Percentiles rank a stretch among this genome's conserved stretches.
These are phyloP conservation scores for Myiothlypis chrysogaster DNA, from an alignment of 2,797 vertebrate genomes.

Conservation along the genomic window DNA sequence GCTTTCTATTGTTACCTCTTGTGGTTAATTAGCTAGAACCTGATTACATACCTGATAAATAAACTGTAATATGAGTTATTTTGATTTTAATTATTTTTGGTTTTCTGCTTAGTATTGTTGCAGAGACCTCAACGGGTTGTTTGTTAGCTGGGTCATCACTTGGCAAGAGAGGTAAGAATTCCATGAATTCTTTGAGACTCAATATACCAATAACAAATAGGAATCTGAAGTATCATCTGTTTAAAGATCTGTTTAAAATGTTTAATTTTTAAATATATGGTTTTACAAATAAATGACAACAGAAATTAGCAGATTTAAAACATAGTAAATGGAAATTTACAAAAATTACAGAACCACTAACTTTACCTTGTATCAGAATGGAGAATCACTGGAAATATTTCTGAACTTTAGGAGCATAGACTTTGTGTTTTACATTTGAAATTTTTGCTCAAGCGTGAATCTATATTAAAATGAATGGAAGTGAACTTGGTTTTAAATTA, in stretches of 20 bases:
- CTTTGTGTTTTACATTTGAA: neutral
- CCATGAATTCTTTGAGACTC: neutral
- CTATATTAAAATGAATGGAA: neutral
- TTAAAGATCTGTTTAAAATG: neutral
- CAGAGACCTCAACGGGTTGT: slow-evolving; percentile 94
- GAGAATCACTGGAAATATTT: neutral
- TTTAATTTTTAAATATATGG: neutral
- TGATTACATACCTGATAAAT: neutral
- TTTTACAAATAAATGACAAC: neutral
- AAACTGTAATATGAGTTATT: neutral
- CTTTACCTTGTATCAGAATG: neutral
- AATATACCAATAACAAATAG: neutral
- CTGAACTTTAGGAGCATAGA: neutral
- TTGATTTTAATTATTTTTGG: neutral
- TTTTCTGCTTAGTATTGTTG: slow-evolving; percentile 81
- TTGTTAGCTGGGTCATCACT: slow-evolving; percentile 93
- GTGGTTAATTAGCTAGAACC: neutral
- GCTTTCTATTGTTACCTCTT: neutral
- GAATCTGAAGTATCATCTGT: neutral
- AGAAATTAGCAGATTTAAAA: neutral
- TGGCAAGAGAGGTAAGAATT: slow-evolving; percentile 90
- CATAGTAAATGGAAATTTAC: neutral
- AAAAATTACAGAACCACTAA: neutral
- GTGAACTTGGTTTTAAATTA: neutral
- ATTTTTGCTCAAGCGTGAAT: neutral